Evolutionary conservation across 1,140 invertebrate genomes (phyloP), one percentile per base, ranked within the genome.

Genomic region (Aplysia californica): DNA sequence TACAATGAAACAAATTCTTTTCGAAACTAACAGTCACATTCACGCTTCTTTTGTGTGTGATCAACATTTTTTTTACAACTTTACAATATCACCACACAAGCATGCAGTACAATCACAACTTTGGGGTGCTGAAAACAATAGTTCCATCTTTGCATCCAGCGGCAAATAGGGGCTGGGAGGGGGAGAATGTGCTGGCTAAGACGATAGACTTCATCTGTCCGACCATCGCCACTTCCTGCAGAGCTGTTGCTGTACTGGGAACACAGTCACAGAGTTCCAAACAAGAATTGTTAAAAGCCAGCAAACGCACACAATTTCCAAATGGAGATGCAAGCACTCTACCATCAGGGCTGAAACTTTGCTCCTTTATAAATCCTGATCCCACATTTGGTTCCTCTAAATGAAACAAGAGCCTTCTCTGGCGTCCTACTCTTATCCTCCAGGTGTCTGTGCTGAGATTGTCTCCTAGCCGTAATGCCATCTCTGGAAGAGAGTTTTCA

Each of bases 171-270:
- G 94, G 94, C 86, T 97, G 94, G 5, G 92, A 92, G 0, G 96
- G 96, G 69, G 94, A 96, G 88, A 97, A 98, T 89, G 95, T 96
- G 68, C 95, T 96, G 86, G 95, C 95, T 29, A 97, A 93, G n/a
- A 97, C 96, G 67, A 95, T 93, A 83, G 96, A 94, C 31, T 92
- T 90, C 85, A 97, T 96, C 81, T 93, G 93, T 66, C 93, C 91
- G 79, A 93, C 94, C 10, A 92, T 92, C 1, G 92, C 92, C 31
- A 96, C 84, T 85, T 95, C 93, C 79, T 92, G 84, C 70, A 93
- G 83, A 0, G 6, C 3, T 3, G 39, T 61, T 0, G 72, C 55
- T 83, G 91, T 79, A 86, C 85, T 76, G 5, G 90, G 88, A 29
- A 58, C 36, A n/a, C 89, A 82, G 75, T 93, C 92, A 1, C 94